These are phyloP conservation scores for Pontoporia blainvillei DNA, from an alignment of 2,113 vertebrate genomes.

Conservation along the genomic window DNA sequence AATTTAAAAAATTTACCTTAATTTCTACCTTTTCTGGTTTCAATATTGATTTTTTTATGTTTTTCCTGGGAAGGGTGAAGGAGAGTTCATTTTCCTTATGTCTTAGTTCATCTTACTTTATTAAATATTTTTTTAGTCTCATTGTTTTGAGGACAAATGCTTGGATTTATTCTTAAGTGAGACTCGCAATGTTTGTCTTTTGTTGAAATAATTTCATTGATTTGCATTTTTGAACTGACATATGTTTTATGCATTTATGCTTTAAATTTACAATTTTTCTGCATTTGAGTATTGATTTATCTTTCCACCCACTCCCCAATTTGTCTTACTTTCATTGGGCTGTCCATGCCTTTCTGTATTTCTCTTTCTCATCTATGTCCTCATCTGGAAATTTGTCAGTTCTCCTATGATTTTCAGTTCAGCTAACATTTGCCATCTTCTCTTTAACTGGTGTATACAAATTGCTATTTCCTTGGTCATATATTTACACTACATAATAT, in stretches of 20 bases:
- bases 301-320: fast-evolving
- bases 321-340: background rate
- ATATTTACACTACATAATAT: background rate
- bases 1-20: background rate
- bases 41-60: background rate
- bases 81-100: background rate
- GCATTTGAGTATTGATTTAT: background rate
- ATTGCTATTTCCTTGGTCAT: background rate
- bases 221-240: background rate
- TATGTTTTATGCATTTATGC: background rate
- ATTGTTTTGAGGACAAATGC: background rate
- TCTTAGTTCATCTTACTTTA: background rate
- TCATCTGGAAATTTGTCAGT: background rate
- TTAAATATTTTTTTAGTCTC: background rate
- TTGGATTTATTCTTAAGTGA: background rate
- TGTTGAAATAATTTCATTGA: background rate
- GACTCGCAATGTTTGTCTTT: background rate
- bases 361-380: background rate
- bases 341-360: background rate
- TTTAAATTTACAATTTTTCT: background rate
- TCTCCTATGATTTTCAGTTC: background rate
- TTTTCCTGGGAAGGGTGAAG: background rate
- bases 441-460: background rate
- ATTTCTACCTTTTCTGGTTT: background rate
- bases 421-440: background rate